phyloP scores from a whole-genome alignment of 2,797 vertebrate genomes.

The Brotogeris chrysoptera region DNA sequence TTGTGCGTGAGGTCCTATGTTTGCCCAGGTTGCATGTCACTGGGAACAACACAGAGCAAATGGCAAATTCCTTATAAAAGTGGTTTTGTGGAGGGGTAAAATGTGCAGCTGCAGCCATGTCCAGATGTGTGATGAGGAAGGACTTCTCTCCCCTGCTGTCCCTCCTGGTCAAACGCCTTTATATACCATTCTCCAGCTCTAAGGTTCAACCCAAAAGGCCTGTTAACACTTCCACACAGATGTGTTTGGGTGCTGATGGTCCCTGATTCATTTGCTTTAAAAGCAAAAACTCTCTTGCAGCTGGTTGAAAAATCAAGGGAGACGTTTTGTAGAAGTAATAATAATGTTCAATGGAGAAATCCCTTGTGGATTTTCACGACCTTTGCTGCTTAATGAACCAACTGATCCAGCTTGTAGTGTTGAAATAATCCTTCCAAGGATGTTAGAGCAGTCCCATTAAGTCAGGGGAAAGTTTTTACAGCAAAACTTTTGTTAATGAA shows the following conservation, averaged over 20 bases:
- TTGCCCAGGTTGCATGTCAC: background rate
- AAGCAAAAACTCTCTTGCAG: background rate
- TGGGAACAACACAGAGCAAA: rapidly evolving
- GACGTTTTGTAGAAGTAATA: background rate
- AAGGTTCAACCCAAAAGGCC: background rate
- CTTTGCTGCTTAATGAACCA: conserved; percentile 52
- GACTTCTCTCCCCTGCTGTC: background rate
- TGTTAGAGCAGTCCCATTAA: background rate
- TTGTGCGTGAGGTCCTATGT: background rate
- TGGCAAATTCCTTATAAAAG: background rate
- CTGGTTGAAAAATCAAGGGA: conserved; percentile 7
- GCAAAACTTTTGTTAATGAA: conserved; percentile 4
- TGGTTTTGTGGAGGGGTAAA: background rate
- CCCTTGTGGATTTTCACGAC: conserved; percentile 4
- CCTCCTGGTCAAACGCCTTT: background rate
- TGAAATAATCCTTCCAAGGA: conserved; percentile 57
- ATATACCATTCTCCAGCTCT: background rate
- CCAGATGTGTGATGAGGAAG: conserved; percentile 20
- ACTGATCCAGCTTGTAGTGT: background rate
- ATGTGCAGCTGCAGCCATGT: background rate
- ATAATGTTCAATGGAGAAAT: background rate
- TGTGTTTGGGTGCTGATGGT: conserved; percentile 36
- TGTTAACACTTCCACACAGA: conserved; percentile 6
- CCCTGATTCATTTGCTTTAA: background rate
- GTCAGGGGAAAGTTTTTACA: background rate